phyloP scores from a whole-genome alignment of 2,797 vertebrate species.

The Synanceia verrucosa region DNA sequence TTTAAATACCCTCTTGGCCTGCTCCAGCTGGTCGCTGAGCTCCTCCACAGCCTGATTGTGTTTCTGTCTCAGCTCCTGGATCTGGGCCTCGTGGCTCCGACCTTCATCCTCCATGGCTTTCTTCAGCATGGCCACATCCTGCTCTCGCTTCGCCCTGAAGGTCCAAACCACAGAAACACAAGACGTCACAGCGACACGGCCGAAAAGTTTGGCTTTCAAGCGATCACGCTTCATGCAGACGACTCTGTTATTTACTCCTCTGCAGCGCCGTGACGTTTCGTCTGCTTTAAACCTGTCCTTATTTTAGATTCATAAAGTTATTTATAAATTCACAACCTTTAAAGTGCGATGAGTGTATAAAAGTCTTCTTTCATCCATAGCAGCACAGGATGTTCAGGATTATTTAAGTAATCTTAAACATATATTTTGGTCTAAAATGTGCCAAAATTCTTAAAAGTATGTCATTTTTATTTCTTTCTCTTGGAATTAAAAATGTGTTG shows the following conservation, averaged over 20 bases:
- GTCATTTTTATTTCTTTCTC: background rate
- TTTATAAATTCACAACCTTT: too few species aligned
- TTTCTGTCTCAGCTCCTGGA: slow-evolving; percentile 96
- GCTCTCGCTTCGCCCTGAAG: slow-evolving; percentile 91
- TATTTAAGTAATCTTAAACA: background rate
- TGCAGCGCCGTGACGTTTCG: rapidly evolving
- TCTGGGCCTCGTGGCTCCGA: slow-evolving; percentile 88
- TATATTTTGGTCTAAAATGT: background rate
- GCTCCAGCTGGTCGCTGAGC: slow-evolving; percentile 92
- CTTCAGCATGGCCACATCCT: slow-evolving; percentile 93
- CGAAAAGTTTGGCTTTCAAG: background rate
- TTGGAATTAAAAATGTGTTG: background rate
- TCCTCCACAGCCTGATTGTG: slow-evolving; percentile 92
- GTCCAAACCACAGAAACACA: background rate
- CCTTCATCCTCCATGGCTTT: slow-evolving; percentile 93
- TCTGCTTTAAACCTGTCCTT: background rate
- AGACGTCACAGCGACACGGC: background rate
- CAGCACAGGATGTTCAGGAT: background rate
- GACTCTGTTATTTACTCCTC: slow-evolving; percentile 1
- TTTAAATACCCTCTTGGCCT: slow-evolving; percentile 89
- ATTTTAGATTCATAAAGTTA: too few species aligned
- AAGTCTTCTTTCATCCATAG: background rate
- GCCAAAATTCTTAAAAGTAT: background rate
- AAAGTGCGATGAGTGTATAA: background rate
- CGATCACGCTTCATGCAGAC: background rate